phyloP scores from a whole-genome alignment of 2,888 invertebrate species.

The Drosophila neotestacea region DNA sequence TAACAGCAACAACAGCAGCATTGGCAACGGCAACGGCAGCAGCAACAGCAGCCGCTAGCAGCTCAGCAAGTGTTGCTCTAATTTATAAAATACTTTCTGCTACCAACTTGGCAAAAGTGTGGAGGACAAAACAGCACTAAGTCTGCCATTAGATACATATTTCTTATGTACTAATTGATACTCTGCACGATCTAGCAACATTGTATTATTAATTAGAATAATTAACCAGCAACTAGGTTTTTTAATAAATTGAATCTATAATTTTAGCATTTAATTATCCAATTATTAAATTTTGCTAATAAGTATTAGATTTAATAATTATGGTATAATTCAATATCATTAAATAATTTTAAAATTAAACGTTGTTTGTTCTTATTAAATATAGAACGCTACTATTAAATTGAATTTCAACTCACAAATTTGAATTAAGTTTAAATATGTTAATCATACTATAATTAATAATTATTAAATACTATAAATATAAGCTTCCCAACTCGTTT shows the following conservation, averaged over 20 bases:
- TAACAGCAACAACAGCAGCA: conserved; percentile 33
- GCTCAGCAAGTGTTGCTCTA: conserved; percentile 76
- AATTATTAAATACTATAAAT: no score
- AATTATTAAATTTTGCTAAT: no score
- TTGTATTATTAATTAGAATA: background rate
- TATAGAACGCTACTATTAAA: no score
- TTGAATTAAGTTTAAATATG: background rate
- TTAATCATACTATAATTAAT: no score
- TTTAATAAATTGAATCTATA: background rate
- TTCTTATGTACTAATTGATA: conserved; percentile 31
- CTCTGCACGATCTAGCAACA: conserved; percentile 18
- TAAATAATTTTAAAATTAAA: no score
- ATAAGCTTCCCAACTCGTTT: background rate
- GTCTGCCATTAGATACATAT: background rate
- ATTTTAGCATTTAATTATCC: background rate
- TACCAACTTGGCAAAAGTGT: conserved; percentile 58
- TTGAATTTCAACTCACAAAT: no score
- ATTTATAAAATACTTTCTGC: conserved; percentile 78
- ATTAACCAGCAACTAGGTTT: background rate
- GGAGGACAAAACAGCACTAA: conserved; percentile 31
- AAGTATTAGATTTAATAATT: no score
- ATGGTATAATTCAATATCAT: no score
- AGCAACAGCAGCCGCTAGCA: conserved; percentile 33
- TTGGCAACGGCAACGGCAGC: conserved; percentile 15
- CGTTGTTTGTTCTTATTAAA: no score